Evolutionary conservation across 2,888 invertebrate species (phyloP), one percentile per base, ranked within the genome.

Genomic region (Drosophila mulleri): DNA sequence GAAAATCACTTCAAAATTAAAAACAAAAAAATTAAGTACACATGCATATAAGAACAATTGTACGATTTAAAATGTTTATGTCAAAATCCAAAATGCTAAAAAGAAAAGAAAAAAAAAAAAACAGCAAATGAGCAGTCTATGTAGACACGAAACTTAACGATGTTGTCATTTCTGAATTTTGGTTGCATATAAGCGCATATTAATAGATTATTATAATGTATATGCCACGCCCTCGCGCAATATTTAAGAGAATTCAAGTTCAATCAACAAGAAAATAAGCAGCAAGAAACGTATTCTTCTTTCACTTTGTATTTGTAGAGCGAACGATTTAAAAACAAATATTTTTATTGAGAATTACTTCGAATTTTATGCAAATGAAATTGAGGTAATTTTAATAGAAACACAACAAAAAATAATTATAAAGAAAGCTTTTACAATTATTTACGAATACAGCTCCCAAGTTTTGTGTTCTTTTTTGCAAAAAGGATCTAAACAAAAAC

Each of bases 401-500:
- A 65, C 18, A 83, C 61, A 81, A 70, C 52, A 72, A 50, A 65
- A 45, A 62, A 60, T 35, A 14, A 50, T 32, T 7, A 50, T 32
- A 47, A 47, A 2, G 12, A 32, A 50, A 18, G 60, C 70, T 74
- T 72, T 69, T 64, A 72, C 62, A 61, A 53, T 32, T 29, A 64
- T 53, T 58, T 58, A 66, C 50, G 62, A 67, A 63, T 57, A 52
- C 54, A 77, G 71, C 69, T 74, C 75, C 58, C 50, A 65, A 63
- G 80, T 83, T 84, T 84, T 84, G 89, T 83, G 89, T 87, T 89
- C 87, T 83, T 78, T 83, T 83, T 86, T 68, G 81, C 75, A 78
- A 88, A 88, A 88, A 83, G 80, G 77, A 85, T 77, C 45, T 78
- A 60, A 70, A 79, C 73, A 74, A 74, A 75, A 80, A 64, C 58